These are phyloP conservation scores for Villa cingulata DNA, from an alignment of 2,888 invertebrate species.

Conservation along the genomic window DNA sequence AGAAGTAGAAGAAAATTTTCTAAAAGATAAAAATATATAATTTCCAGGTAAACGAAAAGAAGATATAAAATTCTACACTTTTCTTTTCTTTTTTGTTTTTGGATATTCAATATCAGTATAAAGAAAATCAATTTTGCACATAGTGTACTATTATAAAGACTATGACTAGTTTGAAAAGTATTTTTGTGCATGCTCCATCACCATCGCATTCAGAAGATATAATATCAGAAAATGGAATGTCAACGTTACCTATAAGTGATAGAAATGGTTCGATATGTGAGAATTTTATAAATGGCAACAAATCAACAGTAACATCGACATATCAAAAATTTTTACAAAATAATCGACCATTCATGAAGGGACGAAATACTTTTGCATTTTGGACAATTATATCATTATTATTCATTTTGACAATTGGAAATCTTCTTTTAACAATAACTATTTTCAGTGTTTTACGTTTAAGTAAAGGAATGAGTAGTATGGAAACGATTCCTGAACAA, in stretches of 20 bases:
- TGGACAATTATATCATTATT: constrained; percentile 64
- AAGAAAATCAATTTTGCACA: too few relatives aligned
- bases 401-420: constrained; percentile 61
- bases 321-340: neutral
- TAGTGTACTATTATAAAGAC: too few relatives aligned
- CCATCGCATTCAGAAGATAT: constrained; percentile 32
- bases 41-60: too few relatives aligned
- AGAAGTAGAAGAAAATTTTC: too few relatives aligned
- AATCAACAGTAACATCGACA: neutral
- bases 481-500: constrained; percentile 65
- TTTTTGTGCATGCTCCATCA: constrained; percentile 31
- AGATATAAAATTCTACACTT: too few relatives aligned
- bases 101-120: too few relatives aligned
- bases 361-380: constrained; percentile 49
- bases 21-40: too few relatives aligned
- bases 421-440: constrained; percentile 64
- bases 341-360: constrained; percentile 12
- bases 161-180: constrained; percentile 32
- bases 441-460: constrained; percentile 67
- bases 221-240: constrained; percentile 26
- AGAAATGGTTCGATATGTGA: neutral
- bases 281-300: neutral
- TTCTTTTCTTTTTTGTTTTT: too few relatives aligned
- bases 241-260: constrained; percentile 16
- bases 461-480: constrained; percentile 71